Base-by-base conservation (phyloP, 2,113 vertebrate genomes). In the Aplodontia rufa region DNA sequence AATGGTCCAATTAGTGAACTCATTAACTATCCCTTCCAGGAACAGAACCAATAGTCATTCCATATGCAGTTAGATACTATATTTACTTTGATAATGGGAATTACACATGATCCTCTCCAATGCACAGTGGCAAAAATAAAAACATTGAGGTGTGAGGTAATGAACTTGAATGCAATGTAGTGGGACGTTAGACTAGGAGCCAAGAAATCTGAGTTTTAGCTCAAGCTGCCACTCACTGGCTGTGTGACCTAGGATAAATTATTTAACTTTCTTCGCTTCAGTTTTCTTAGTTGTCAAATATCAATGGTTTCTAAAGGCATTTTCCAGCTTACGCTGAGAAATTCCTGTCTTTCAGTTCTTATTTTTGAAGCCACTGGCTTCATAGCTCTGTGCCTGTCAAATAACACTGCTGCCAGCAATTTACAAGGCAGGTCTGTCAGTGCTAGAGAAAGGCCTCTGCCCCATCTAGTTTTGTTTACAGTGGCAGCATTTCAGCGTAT, bases 341-440 rank as follows among this genome's bases (percentile, higher is more conserved):
- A 87, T 66, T 83, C 55, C 69, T 88, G 66, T 49, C 82, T 95
- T 87, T 91, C 53, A 30, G 4, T 75, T 92, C 84, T 92, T 66
- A 64, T 51, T 91, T 91, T 51, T 64, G 72, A 95, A 96, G 76
- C 53, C 87, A 22, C 49, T 78, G 42, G 68, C 58, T 87, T 91
- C 91, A 72, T 94, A 94, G 35, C 68, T 75, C 94, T 60, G 13
- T 79, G 60, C 26, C 58, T 95, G 96, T 93, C 97, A 83, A 58
- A 51, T 22, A 69, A 6, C 58, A 82, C 94, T 62, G 6, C 75
- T 72, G 96, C 53, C 55, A n/a, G 35, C 80, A 62, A 6, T 81
- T 60, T 32, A 51, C 42, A 80, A 94, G 93, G 82, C 13, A 66
- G 64, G 90, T 60, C 51, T 95, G 62, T 92, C 45, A 2, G 9